phyloP scores from a whole-genome alignment of 1,140 invertebrate species.

The Atta cephalotes region DNA sequence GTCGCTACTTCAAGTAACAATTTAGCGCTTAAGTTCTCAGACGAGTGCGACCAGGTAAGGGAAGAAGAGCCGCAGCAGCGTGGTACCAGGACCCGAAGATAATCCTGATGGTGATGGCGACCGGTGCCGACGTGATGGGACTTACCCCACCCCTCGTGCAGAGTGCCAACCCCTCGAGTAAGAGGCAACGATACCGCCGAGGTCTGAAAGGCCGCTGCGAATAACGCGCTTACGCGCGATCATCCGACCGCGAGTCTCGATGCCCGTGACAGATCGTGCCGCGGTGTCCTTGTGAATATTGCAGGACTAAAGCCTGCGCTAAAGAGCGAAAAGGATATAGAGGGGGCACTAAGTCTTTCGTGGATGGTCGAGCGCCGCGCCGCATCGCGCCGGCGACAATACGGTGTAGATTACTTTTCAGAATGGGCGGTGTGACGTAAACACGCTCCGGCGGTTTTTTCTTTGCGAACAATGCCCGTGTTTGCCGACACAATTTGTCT shows the following conservation, averaged over 20 bases:
- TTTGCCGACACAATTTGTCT: constrained; percentile 85
- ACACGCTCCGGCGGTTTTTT: constrained; percentile 77
- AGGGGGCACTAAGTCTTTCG: constrained; percentile 61
- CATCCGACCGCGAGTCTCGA: constrained; percentile 82
- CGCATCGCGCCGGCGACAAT: constrained; percentile 63
- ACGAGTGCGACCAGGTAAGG: constrained; percentile 61
- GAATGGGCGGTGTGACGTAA: constrained; percentile 85
- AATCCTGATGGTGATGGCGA: constrained; percentile 63
- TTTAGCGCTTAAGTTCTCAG: constrained; percentile 31
- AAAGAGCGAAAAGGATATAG: constrained; percentile 64
- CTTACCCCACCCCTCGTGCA: constrained; percentile 57
- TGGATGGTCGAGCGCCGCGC: constrained; percentile 47
- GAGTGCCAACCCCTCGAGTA: constrained; percentile 68
- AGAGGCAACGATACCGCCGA: constrained; percentile 79
- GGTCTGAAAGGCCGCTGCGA: constrained; percentile 82
- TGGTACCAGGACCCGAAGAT: constrained; percentile 50
- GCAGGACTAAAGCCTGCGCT: constrained; percentile 63
- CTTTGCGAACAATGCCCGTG: constrained; percentile 79
- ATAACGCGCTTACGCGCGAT: constrained; percentile 86
- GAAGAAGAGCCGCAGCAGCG: constrained; percentile 41
- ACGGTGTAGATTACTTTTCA: constrained; percentile 86
- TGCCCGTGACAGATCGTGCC: constrained; percentile 77
- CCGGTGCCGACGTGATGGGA: constrained; percentile 63
- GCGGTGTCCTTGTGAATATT: constrained; percentile 68
- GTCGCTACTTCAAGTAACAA: constrained; percentile 21